These are phyloP conservation scores for Brenthis hecate DNA, from an alignment of 2,888 invertebrate genomes.

Conservation along the genomic window DNA sequence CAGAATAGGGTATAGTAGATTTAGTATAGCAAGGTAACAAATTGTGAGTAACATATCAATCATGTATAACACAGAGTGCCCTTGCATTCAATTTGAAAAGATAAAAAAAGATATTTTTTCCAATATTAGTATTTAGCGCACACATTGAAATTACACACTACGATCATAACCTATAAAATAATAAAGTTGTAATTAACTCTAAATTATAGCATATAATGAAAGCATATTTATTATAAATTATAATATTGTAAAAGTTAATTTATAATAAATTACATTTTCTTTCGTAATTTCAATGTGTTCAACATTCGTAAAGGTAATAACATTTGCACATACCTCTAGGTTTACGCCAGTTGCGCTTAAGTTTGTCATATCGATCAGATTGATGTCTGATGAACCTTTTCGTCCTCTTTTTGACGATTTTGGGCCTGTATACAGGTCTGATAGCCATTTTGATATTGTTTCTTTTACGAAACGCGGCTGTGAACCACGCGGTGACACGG, in stretches of 20 bases:
- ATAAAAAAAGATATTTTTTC: neutral
- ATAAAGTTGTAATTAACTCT: neutral
- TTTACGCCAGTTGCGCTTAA: constrained; percentile 99
- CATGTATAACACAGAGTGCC: constrained; percentile 77
- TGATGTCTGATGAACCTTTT: constrained; percentile 99
- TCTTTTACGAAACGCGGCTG: constrained; percentile 67
- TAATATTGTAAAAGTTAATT: neutral
- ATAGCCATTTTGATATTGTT: constrained; percentile 89
- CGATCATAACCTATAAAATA: constrained; percentile 28
- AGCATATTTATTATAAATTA: too few species aligned
- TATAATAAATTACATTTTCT: neutral
- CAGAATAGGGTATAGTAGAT: constrained; percentile 71
- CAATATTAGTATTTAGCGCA: neutral
- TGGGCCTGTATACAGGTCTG: constrained; percentile 93
- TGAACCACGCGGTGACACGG: constrained; percentile 82
- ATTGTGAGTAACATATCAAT: constrained; percentile 73
- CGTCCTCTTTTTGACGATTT: constrained; percentile 97
- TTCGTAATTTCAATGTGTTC: neutral
- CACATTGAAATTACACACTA: constrained; percentile 21
- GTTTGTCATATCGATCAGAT: constrained; percentile 97
- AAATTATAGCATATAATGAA: neutral
- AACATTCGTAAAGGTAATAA: neutral
- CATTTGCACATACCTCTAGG: constrained; percentile 88
- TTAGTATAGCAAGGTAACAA: constrained; percentile 78
- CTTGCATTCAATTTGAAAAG: constrained; percentile 53